A percentile compares a stretch with the other conserved stretches of the same genome.
Conservation (phyloP, 2,797 vertebrate genomes). For the Macrochelys suwanniensis region DNA sequence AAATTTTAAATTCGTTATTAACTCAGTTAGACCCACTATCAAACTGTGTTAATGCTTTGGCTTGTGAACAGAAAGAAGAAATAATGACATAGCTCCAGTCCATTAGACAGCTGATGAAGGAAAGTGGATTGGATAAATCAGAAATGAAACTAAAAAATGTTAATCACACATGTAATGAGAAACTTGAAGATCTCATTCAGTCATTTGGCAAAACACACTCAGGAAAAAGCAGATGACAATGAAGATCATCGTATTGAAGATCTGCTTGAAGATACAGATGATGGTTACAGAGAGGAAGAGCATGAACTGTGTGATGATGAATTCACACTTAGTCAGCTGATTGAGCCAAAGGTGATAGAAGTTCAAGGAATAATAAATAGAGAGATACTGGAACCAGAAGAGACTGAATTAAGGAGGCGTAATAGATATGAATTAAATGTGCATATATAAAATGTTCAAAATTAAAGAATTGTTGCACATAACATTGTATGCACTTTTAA, state of each 20-base stretch:
- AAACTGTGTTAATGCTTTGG: slow-evolving; percentile 87
- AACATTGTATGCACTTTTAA: slow-evolving; percentile 70
- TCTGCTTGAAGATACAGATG: slow-evolving; percentile 24
- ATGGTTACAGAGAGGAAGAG: slow-evolving; percentile 50
- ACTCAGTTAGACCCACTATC: too few relatives aligned
- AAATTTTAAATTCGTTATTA: too few relatives aligned
- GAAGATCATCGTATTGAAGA: slow-evolving; percentile 45
- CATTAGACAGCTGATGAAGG: slow-evolving; percentile 92
- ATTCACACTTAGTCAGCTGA: slow-evolving; percentile 52
- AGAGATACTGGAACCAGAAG: slow-evolving; percentile 45
- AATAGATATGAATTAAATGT: slow-evolving; percentile 83
- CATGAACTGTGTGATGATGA: slow-evolving; percentile 36
- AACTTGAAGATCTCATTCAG: slow-evolving; percentile 89
- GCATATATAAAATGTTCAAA: slow-evolving; percentile 15
- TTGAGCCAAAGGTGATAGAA: slow-evolving; percentile 68
- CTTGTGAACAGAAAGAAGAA: slow-evolving; percentile 92
- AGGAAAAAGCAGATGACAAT: slow-evolving; percentile 33
- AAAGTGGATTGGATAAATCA: slow-evolving; percentile 91
- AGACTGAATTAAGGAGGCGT: slow-evolving; percentile 84
- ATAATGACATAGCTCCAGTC: slow-evolving; percentile 93
- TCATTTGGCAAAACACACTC: slow-evolving; percentile 81
- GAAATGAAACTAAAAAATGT: slow-evolving; percentile 77
- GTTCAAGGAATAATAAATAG: slow-evolving; percentile 59
- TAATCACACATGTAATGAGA: slow-evolving; percentile 81
- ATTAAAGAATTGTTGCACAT: slow-evolving; percentile 18